Percentiles rank a stretch among this genome's conserved stretches.
Evolutionary conservation across 2,888 invertebrate species (phyloP).

Genomic region (Nemotelus pantherinus): DNA sequence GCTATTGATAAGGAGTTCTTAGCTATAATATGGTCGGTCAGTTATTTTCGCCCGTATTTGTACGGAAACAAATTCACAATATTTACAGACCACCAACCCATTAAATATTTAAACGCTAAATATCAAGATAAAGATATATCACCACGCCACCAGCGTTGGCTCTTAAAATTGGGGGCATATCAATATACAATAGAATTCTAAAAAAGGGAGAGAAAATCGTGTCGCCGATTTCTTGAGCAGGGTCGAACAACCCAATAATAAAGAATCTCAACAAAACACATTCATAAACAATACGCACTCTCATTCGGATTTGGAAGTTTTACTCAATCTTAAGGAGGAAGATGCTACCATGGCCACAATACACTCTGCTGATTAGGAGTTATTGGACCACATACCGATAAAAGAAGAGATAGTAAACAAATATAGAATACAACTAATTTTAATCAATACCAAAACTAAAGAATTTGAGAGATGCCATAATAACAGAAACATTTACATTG

Average conservation of each 20-base stretch:
- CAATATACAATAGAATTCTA: no score
- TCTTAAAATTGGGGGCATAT: no score
- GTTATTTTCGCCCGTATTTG: no score
- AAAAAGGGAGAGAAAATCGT: not conserved
- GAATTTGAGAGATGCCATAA: constrained; percentile 13
- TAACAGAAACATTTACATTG: constrained; percentile 5
- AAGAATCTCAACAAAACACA: not conserved
- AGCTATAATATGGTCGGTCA: no score
- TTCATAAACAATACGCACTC: not conserved
- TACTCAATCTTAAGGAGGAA: not conserved
- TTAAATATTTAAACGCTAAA: no score
- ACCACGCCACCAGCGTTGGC: no score
- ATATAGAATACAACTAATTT: constrained; percentile 36
- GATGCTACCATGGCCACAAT: constrained; percentile 24
- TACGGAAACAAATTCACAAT: no score
- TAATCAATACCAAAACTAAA: constrained; percentile 1
- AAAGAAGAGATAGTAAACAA: constrained; percentile 36
- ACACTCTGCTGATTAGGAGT: constrained; percentile 37
- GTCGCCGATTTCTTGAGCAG: not conserved
- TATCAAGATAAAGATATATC: no score
- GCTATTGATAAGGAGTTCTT: no score
- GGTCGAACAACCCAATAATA: not conserved
- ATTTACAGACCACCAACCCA: no score
- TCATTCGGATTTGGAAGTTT: not conserved
- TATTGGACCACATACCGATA: constrained; percentile 44